Percentiles rank a stretch among this genome's conserved stretches.
Conservation (phyloP, 2,888 invertebrate species). For the Nomada fabriciana region DNA sequence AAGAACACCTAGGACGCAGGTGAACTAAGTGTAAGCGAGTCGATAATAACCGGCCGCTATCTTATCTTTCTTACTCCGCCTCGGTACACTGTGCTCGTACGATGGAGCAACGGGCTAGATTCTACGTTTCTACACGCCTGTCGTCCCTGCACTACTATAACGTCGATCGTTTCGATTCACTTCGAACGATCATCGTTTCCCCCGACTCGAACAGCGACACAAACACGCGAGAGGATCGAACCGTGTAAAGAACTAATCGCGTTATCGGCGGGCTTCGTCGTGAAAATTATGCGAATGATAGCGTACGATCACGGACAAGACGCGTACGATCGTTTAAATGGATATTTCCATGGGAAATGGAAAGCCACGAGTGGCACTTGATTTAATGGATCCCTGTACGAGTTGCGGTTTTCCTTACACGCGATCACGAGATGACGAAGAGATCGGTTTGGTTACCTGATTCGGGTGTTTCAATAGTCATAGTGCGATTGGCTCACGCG, state of each 20-base stretch:
- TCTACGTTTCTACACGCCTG: constrained; percentile 55
- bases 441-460: too few species aligned
- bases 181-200: constrained; percentile 50
- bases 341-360: not conserved
- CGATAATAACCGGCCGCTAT: constrained; percentile 81
- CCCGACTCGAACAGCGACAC: too few species aligned
- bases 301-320: not conserved
- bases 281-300: constrained; percentile 3
- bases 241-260: constrained; percentile 1
- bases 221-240: too few species aligned
- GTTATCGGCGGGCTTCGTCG: constrained; percentile 2
- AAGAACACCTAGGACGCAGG: constrained; percentile 79
- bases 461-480: too few species aligned
- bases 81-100: constrained; percentile 68
- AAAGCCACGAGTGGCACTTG: not conserved
- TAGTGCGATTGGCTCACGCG: too few species aligned
- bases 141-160: constrained; percentile 38
- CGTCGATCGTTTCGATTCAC: constrained; percentile 51
- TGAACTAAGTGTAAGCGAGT: constrained; percentile 80
- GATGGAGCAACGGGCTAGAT: constrained; percentile 70
- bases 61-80: constrained; percentile 76
- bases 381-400: not conserved
- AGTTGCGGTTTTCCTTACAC: not conserved
- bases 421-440: too few species aligned
- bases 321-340: not conserved